Evolutionary conservation across 1,140 invertebrate species (phyloP).

Genomic region (Conus betulinus): DNA sequence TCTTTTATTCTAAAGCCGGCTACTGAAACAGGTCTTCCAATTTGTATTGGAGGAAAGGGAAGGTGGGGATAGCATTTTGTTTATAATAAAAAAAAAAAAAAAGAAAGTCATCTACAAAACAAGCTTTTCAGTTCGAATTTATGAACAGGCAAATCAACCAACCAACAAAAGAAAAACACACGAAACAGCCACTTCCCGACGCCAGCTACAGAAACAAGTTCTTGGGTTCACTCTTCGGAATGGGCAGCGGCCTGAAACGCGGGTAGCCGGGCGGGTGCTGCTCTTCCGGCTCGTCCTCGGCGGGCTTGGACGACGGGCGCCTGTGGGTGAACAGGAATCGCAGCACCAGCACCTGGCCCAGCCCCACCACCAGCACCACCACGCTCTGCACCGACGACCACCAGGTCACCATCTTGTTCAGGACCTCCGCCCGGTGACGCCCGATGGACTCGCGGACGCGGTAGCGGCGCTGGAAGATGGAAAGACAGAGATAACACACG

Average conservation of each 20-base stretch:
- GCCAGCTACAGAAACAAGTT: not conserved
- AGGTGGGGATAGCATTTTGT: too few relatives aligned
- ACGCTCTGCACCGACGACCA: constrained; percentile 94
- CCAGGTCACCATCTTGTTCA: constrained; percentile 93
- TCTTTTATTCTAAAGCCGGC: too few relatives aligned
- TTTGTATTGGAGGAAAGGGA: too few relatives aligned
- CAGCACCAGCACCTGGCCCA: constrained; percentile 92
- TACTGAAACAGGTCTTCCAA: too few relatives aligned
- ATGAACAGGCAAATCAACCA: too few relatives aligned
- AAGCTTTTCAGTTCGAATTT: too few relatives aligned
- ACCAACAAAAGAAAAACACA: too few relatives aligned
- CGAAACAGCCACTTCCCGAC: too few relatives aligned
- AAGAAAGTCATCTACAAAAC: too few relatives aligned
- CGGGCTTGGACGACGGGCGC: constrained; percentile 9
- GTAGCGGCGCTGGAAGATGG: constrained; percentile 91
- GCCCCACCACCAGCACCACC: constrained; percentile 87
- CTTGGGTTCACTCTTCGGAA: not conserved
- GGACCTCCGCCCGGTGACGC: constrained; percentile 94
- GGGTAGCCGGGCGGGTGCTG: not conserved
- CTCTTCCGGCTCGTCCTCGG: constrained; percentile 1
- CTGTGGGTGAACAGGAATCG: constrained; percentile 94
- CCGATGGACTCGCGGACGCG: constrained; percentile 93
- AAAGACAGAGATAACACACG: not conserved
- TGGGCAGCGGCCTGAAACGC: not conserved
- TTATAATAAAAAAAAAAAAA: too few relatives aligned